Evolutionary conservation across 2,113 vertebrate genomes (phyloP).

Genomic region (Brachirus orientalis): DNA sequence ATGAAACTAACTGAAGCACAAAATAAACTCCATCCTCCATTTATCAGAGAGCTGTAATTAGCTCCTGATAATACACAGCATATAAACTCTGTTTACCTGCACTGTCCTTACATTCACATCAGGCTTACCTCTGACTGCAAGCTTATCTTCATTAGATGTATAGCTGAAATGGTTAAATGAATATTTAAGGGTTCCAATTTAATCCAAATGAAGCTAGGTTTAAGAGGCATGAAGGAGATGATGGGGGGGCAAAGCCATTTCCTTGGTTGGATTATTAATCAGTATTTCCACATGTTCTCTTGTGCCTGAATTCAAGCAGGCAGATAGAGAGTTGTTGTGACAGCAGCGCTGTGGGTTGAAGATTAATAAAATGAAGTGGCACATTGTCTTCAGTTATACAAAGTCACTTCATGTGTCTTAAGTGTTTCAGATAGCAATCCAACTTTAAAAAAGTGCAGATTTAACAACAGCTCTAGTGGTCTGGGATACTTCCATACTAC

Average conservation of each 20-base stretch:
- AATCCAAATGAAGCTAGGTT: no score
- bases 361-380: neutral
- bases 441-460: no score
- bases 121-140: neutral
- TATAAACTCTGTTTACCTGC: no score
- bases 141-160: constrained; percentile 1
- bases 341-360: neutral
- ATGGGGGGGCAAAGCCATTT: neutral
- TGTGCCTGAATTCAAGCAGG: no score
- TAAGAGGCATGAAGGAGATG: neutral
- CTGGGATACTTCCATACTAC: no score
- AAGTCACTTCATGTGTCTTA: no score
- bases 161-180: neutral
- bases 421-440: no score
- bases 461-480: no score
- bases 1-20: neutral
- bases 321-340: neutral
- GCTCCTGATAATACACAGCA: no score
- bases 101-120: neutral
- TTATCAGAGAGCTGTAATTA: no score
- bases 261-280: neutral
- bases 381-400: no score
- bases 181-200: constrained; percentile 3
- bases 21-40: no score
- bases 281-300: neutral